These are phyloP conservation scores for Coracopsis vasa DNA, from an alignment of 2,113 vertebrate genomes.

Conservation along the genomic window DNA sequence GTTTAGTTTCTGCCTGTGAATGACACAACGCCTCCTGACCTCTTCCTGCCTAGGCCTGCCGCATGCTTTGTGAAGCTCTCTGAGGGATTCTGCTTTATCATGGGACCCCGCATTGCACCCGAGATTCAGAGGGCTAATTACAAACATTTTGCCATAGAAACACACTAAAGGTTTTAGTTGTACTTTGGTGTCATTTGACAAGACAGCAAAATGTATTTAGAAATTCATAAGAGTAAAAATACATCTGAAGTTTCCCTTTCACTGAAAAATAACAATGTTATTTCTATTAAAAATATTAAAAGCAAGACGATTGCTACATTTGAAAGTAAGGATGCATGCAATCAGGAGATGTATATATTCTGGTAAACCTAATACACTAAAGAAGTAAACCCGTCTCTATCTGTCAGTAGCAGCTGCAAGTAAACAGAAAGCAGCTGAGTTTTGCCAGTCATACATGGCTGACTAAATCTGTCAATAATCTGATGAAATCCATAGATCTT, in stretches of 20 bases:
- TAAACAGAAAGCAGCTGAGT: conserved; percentile 29
- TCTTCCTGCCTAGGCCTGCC: background rate
- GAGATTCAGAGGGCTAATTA: background rate
- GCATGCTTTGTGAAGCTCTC: background rate
- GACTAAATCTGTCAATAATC: conserved; percentile 42
- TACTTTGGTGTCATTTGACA: background rate
- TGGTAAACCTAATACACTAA: background rate
- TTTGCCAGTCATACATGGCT: background rate
- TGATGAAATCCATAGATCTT: conserved; percentile 42
- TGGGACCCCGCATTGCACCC: background rate
- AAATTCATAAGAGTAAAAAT: background rate
- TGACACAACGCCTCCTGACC: background rate
- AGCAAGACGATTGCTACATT: background rate
- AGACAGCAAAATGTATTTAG: background rate
- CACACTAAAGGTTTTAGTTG: background rate
- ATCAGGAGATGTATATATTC: background rate
- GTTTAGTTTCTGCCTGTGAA: background rate
- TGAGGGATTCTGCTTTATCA: background rate
- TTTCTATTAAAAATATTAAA: background rate
- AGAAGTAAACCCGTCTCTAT: background rate
- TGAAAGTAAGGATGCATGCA: background rate
- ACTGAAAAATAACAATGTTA: background rate
- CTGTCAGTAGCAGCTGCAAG: background rate
- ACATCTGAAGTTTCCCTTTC: background rate
- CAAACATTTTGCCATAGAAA: background rate